Evolutionary conservation across 1,140 invertebrate species (phyloP), one percentile per base, ranked within the genome.

Genomic region (Drosophila mauritiana): DNA sequence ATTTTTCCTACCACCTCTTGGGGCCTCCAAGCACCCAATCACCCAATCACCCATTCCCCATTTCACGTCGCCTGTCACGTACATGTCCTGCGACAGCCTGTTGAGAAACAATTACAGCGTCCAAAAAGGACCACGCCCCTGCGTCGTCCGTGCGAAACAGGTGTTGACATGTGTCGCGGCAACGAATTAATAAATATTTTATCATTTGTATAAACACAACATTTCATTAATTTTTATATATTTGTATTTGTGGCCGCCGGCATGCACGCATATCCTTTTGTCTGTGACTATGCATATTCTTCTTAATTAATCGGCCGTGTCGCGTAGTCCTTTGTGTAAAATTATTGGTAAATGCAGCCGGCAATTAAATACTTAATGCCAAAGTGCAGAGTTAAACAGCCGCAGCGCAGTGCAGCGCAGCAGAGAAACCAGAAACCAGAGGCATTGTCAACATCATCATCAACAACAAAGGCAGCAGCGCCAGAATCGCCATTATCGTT

Each of bases 351-450:
- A 72, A 65, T 77, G 76, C 73, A 73, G 48, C 79, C 77, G 48
- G 34, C 59, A 80, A 77, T 85, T 85, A 85, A 85, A 78, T 55
- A 73, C 73, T 86, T 65, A 63, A 58, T 74, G 43, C 55, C 55
- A 62, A 68, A 76, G 55, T 67, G 55, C 27, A 54, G 64, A 75
- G 54, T 52, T 49, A 76, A 57, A 75, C 43, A 69, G 51, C 42
- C 43, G 45, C 46, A 57, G 20, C 52, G 43, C 20, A 22, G 0
- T 37, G 45, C 46, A 57, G 20, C 31, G 46, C 40, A 42, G 40
- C 39, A 8, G 42, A 20, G 15, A 39, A 39, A 39, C 27, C 12
- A 59, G 37, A 25, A 64, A 36, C 57, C 57, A 65, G 56, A 43
- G 48, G 22, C 36, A 55, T 55, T 39, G 22, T 40, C 53, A 55